These are phyloP conservation scores for Acheta domesticus DNA, from an alignment of 2,888 invertebrate species.

Conservation along the genomic window DNA sequence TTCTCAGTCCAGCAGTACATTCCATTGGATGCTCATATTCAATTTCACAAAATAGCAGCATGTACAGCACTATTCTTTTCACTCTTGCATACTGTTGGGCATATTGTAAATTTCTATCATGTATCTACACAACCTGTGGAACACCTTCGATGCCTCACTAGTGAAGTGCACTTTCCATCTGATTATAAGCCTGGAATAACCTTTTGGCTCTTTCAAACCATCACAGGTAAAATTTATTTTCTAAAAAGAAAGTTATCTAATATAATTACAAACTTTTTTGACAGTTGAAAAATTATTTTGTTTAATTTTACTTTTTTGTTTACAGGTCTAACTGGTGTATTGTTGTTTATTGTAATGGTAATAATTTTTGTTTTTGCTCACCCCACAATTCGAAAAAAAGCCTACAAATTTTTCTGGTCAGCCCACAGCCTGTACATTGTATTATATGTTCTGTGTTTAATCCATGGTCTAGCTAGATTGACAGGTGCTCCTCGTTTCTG, in stretches of 20 bases:
- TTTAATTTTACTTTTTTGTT: slow-evolving; percentile 27
- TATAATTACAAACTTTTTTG: too few species aligned
- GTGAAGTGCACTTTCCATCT: slow-evolving; percentile 89
- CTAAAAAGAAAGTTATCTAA: too few species aligned
- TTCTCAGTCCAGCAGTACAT: slow-evolving; percentile 92
- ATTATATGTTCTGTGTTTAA: slow-evolving; percentile 78
- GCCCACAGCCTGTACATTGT: slow-evolving; percentile 86
- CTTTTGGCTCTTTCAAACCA: slow-evolving; percentile 93
- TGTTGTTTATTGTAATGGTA: slow-evolving; percentile 86
- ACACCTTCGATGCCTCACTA: slow-evolving; percentile 85
- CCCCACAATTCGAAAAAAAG: slow-evolving; percentile 85
- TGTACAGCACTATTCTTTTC: slow-evolving; percentile 93
- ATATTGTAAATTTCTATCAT: slow-evolving; percentile 96
- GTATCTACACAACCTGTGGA: slow-evolving; percentile 93
- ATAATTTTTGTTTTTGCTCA: slow-evolving; percentile 96
- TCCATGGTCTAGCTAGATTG: slow-evolving; percentile 86
- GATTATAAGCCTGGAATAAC: slow-evolving; percentile 91
- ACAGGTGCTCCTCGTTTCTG: slow-evolving; percentile 91
- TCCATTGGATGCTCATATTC: slow-evolving; percentile 90
- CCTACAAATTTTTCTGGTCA: slow-evolving; percentile 93
- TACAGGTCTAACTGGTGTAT: slow-evolving; percentile 78
- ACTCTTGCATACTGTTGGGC: slow-evolving; percentile 86
- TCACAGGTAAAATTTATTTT: slow-evolving; percentile 64
- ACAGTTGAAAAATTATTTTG: too few species aligned
- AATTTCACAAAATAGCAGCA: slow-evolving; percentile 95